These are phyloP conservation scores for Mamestra brassicae DNA, from an alignment of 2,888 invertebrate species.

Conservation along the genomic window DNA sequence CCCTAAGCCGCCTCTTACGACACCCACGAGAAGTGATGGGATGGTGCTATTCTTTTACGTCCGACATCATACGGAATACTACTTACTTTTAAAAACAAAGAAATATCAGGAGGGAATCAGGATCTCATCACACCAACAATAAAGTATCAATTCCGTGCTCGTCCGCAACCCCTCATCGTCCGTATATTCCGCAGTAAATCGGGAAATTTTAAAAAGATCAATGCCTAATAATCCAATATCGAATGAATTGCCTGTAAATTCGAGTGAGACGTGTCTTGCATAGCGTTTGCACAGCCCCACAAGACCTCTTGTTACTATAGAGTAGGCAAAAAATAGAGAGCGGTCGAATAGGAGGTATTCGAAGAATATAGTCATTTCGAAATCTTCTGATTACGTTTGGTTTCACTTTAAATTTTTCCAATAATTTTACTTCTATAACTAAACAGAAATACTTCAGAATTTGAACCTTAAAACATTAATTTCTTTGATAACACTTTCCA, in stretches of 20 bases:
- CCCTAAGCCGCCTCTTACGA: too few species aligned
- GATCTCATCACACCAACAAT: too few species aligned
- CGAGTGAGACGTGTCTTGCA: constrained; percentile 84
- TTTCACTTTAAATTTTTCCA: not conserved
- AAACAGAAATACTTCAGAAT: not conserved
- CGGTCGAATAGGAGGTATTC: not conserved
- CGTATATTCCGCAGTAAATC: constrained; percentile 60
- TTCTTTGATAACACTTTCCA: too few species aligned
- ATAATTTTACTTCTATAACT: not conserved
- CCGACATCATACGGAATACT: too few species aligned
- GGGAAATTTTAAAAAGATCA: constrained; percentile 86
- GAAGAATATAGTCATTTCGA: not conserved
- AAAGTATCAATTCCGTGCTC: constrained; percentile 6
- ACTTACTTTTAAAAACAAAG: too few species aligned
- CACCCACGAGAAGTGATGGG: too few species aligned
- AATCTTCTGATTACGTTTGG: too few species aligned
- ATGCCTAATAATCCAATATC: constrained; percentile 90
- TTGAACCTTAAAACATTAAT: too few species aligned
- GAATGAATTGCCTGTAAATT: constrained; percentile 90
- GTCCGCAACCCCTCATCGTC: constrained; percentile 7
- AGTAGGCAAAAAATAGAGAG: constrained; percentile 22
- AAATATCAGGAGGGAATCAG: too few species aligned
- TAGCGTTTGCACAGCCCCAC: constrained; percentile 40
- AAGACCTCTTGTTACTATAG: constrained; percentile 37
- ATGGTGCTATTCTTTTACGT: too few species aligned